phyloP scores from a whole-genome alignment of 2,113 vertebrate species.

The Mesocricetus auratus region DNA sequence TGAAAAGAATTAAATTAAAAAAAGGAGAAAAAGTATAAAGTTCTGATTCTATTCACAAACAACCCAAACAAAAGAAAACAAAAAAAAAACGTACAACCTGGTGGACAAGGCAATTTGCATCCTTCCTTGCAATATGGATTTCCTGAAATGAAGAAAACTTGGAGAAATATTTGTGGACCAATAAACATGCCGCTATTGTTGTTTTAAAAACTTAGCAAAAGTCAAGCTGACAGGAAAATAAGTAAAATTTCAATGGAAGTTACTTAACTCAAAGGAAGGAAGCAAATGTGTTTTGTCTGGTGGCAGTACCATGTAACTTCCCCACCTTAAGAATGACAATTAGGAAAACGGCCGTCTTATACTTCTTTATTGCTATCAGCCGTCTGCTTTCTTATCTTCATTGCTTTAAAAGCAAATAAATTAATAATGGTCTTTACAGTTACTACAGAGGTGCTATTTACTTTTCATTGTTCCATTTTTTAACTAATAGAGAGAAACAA shows the following conservation, averaged over 20 bases:
- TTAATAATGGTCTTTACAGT: neutral
- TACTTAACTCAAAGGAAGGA: neutral
- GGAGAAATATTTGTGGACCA: neutral
- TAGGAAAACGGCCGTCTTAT: neutral
- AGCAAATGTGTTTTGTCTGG: neutral
- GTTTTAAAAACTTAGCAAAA: slow-evolving; percentile 20
- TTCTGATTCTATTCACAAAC: too few species aligned
- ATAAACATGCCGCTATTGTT: neutral
- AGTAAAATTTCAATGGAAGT: neutral
- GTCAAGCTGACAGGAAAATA: neutral
- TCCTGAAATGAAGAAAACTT: slow-evolving; percentile 36
- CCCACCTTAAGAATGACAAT: neutral
- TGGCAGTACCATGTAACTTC: neutral
- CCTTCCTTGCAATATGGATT: neutral
- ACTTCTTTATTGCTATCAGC: neutral
- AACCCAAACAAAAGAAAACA: too few species aligned
- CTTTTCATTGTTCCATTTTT: neutral
- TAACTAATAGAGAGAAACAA: neutral
- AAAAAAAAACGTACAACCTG: neutral
- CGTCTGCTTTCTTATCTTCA: neutral
- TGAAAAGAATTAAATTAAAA: too few species aligned
- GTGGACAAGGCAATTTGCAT: neutral
- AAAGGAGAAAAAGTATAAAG: too few species aligned
- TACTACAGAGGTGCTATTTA: neutral
- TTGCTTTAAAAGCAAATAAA: neutral